These are phyloP conservation scores for Drosophila mettleri DNA, from an alignment of 2,888 invertebrate species.

Conservation along the genomic window DNA sequence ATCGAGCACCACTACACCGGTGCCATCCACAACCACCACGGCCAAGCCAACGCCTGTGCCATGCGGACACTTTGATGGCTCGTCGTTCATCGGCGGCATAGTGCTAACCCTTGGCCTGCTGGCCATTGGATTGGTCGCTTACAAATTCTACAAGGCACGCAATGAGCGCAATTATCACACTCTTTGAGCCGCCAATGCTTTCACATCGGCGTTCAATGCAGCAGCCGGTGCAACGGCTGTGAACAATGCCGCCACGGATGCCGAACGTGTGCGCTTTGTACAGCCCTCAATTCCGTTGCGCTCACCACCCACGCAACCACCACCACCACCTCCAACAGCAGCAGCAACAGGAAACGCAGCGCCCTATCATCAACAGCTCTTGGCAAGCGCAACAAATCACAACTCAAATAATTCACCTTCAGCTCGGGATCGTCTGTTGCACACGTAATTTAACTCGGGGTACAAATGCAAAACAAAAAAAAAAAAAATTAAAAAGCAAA, in stretches of 20 bases:
- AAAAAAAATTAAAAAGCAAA: constrained; percentile 9
- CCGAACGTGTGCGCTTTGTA: constrained; percentile 81
- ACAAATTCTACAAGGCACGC: constrained; percentile 94
- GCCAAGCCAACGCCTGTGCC: constrained; percentile 81
- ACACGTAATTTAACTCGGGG: constrained; percentile 77
- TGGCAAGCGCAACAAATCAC: constrained; percentile 20
- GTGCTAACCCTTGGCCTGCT: constrained; percentile 91
- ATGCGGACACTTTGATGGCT: constrained; percentile 88
- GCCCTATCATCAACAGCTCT: constrained; percentile 10
- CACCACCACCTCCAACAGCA: constrained; percentile 60
- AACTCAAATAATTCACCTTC: constrained; percentile 67
- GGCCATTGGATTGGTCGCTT: constrained; percentile 92
- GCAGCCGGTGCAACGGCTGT: constrained; percentile 65
- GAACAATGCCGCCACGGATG: constrained; percentile 69
- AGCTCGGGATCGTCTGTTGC: constrained; percentile 79
- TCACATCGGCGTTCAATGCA: constrained; percentile 83
- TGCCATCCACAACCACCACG: constrained; percentile 69
- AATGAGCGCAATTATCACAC: constrained; percentile 95
- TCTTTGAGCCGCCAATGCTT: constrained; percentile 88
- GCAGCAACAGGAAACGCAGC: constrained; percentile 6
- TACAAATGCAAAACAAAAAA: constrained; percentile 38
- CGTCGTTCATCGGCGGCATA: constrained; percentile 94
- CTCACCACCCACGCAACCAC: constrained; percentile 75
- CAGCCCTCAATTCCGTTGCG: constrained; percentile 82
- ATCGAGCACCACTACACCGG: constrained; percentile 46